These are phyloP conservation scores for Mus musculus DNA, from an alignment of 2,113 vertebrate species.

Conservation along the genomic window GRCm39 chr5:90277501-90278000, in stretches of 20 bases:
- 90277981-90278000: no score
- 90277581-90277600: background rate
- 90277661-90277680: background rate
- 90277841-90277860: background rate
- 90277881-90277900: background rate
- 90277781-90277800: background rate
- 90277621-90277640: background rate
- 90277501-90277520: slow-evolving; percentile 26
- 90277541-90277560: background rate
- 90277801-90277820: background rate
- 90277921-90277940: no score
- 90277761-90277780: background rate
- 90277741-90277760: background rate
- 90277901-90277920: no score
- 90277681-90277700: background rate
- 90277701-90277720: background rate
- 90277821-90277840: background rate
- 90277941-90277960: no score
- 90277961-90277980: no score
- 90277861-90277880: background rate
- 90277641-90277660: background rate
- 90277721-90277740: background rate
- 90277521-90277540: background rate
- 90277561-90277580: background rate
- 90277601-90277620: no score